A percentile compares a stretch with the other conserved stretches of the same genome.
These are phyloP conservation scores for Clytia hemisphaerica DNA, from an alignment of 30 jellyfish, hydroid and myxozoan genomes.

Conservation along the genomic window DNA sequence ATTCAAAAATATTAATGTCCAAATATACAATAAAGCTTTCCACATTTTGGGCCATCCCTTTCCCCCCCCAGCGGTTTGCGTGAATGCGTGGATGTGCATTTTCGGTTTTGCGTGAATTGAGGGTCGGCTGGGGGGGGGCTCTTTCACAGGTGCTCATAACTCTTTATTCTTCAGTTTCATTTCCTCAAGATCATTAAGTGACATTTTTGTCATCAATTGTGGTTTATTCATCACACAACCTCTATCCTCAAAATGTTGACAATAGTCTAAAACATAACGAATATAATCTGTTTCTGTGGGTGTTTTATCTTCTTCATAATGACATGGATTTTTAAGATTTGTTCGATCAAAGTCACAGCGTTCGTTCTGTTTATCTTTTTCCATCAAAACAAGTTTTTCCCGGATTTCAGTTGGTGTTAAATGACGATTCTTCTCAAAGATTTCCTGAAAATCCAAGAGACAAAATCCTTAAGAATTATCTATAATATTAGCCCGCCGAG, in stretches of 20 bases:
- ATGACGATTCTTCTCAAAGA: conserved; percentile 7
- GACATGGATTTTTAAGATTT: conserved; percentile 50
- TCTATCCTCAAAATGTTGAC: conserved; percentile 57
- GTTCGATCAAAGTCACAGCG: conserved; percentile 27
- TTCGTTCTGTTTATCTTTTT: background rate
- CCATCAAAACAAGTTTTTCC: background rate
- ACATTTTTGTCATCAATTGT: conserved; percentile 47
- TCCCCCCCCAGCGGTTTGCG: no score
- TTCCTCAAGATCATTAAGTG: conserved; percentile 23
- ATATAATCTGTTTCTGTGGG: background rate
- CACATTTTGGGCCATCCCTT: no score
- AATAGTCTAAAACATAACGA: conserved; percentile 58
- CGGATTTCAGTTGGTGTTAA: background rate
- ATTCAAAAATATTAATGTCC: no score
- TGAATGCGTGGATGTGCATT: no score
- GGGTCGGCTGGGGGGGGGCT: no score
- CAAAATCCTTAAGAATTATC: no score
- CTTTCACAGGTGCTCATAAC: no score
- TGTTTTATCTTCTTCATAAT: background rate
- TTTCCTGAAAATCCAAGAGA: conserved; percentile 44
- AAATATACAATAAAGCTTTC: no score
- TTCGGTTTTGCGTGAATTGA: no score
- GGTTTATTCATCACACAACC: conserved; percentile 76
- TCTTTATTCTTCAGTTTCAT: no score
- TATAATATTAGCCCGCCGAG: no score